Evolutionary conservation across 2,888 invertebrate genomes (phyloP).

Genomic region (Trileptium ribeirensis): DNA sequence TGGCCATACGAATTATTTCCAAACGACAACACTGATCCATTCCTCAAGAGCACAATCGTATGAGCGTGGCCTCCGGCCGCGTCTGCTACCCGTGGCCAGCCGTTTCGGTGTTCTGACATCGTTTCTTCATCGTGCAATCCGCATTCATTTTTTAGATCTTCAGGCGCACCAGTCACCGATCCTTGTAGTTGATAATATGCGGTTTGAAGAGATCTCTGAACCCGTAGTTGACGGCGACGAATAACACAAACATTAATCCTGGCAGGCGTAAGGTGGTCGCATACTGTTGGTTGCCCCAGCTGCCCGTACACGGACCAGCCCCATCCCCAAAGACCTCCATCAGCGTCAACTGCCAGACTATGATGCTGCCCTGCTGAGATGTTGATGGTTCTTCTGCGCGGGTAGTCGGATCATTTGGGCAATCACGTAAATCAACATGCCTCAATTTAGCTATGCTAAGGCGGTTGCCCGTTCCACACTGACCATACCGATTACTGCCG

Average conservation of each 20-base stretch:
- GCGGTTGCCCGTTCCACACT: constrained; percentile 61
- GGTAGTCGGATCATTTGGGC: constrained; percentile 54
- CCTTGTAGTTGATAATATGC: too few species aligned
- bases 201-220: too few species aligned
- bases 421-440: background rate
- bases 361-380: constrained; percentile 84
- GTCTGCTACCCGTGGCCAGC: background rate
- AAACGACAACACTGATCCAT: constrained; percentile 66
- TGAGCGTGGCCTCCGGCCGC: constrained; percentile 64
- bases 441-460: background rate
- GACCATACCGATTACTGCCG: constrained; percentile 76
- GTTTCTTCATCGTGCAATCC: background rate
- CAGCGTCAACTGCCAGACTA: constrained; percentile 69
- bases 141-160: too few species aligned
- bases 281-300: constrained; percentile 62
- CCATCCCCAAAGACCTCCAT: constrained; percentile 78
- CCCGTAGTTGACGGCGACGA: too few species aligned
- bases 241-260: constrained; percentile 48
- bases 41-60: constrained; percentile 62
- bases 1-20: constrained; percentile 75
- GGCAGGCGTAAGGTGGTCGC: constrained; percentile 1
- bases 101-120: constrained; percentile 52
- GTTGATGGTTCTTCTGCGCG: too few species aligned
- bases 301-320: constrained; percentile 95
- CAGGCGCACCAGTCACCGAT: too few species aligned